Conservation (phyloP, 1,140 invertebrate genomes). For the Yoshiicerus persimilis region DNA sequence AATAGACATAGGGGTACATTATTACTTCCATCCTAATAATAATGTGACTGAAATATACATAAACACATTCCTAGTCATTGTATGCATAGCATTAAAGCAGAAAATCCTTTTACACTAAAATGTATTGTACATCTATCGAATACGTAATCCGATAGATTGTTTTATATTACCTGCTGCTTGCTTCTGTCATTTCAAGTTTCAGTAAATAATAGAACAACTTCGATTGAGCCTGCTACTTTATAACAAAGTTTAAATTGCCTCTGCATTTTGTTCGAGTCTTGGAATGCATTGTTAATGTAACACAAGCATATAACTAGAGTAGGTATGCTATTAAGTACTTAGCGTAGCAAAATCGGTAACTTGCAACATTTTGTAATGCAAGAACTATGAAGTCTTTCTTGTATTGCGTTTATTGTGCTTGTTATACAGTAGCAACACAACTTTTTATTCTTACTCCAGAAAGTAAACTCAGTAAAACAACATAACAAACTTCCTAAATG, state of each 20-base stretch:
- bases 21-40: no score
- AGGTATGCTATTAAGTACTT: neutral
- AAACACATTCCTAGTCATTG: no score
- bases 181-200: neutral
- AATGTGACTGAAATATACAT: no score
- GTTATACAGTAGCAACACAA: neutral
- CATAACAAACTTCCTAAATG: neutral
- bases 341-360: neutral
- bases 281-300: neutral
- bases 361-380: neutral
- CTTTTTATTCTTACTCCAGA: neutral
- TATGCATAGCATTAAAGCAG: no score
- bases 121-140: no score
- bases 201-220: neutral
- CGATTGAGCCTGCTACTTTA: neutral
- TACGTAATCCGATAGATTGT: no score
- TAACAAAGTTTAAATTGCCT: neutral
- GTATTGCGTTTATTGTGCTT: neutral
- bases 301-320: neutral
- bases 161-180: no score
- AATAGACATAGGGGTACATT: no score
- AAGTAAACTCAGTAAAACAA: neutral
- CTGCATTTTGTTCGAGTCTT: neutral
- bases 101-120: no score
- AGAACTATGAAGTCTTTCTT: neutral